Evolutionary conservation across 2,113 vertebrate species (phyloP).

Genomic region (Trematomus loennbergii): DNA sequence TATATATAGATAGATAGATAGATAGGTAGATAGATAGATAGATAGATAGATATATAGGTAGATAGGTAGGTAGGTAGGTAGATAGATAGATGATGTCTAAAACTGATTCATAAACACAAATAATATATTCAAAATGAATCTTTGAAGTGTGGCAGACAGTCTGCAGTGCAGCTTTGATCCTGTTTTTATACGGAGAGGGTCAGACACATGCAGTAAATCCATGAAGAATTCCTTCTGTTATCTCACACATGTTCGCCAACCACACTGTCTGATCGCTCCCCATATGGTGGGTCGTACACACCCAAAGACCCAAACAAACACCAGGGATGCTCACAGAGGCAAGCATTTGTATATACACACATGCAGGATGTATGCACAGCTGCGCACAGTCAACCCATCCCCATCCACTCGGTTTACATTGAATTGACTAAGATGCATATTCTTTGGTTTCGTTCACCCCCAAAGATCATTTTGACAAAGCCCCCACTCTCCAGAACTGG

Average conservation of each 20-base stretch:
- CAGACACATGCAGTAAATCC: constrained; percentile 41
- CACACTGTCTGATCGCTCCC: constrained; percentile 37
- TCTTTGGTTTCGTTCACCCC: not conserved
- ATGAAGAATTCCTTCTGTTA: constrained; percentile 58
- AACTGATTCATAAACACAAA: too few species aligned
- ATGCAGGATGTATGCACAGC: not conserved
- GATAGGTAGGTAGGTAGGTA: too few species aligned
- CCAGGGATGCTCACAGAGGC: constrained; percentile 10
- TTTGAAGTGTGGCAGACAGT: not conserved
- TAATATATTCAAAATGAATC: not conserved
- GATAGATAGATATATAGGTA: too few species aligned
- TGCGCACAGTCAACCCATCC: too few species aligned
- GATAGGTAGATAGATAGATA: too few species aligned
- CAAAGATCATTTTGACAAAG: not conserved
- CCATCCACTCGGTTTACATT: constrained; percentile 8
- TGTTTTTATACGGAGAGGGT: constrained; percentile 40
- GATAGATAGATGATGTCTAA: too few species aligned
- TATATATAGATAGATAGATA: too few species aligned
- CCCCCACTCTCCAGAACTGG: not conserved
- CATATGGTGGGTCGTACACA: constrained; percentile 52
- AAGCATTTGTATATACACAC: constrained; percentile 30
- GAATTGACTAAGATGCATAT: constrained; percentile 5
- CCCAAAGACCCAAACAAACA: constrained; percentile 40
- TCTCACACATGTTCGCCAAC: constrained; percentile 64
- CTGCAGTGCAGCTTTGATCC: constrained; percentile 52